These are phyloP conservation scores for Antedon mediterranea DNA, from an alignment of 53 echinoderm and acorn worm species.

Conservation along the genomic window DNA sequence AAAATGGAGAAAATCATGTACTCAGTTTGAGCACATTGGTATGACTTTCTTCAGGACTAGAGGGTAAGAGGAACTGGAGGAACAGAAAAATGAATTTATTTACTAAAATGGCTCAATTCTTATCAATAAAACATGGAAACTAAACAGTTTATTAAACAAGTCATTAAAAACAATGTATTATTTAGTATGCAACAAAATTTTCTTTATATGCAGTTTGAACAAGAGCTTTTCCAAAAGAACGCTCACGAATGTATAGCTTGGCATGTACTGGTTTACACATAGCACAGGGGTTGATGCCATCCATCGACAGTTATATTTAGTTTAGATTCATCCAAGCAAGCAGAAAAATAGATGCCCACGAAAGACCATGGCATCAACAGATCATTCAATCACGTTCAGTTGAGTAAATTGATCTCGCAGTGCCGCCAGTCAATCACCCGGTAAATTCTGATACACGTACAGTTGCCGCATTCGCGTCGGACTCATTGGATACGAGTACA, in stretches of 20 bases:
- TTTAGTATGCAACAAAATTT: too few species aligned
- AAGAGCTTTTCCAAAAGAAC: too few species aligned
- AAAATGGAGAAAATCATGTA: not conserved
- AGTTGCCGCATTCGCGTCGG: slow-evolving; percentile 57
- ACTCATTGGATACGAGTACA: slow-evolving; percentile 90
- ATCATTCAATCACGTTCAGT: slow-evolving; percentile 20
- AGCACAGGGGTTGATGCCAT: not conserved
- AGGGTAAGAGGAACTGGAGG: too few species aligned
- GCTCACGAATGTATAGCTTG: too few species aligned
- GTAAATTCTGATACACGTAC: slow-evolving; percentile 44
- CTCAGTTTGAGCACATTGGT: too few species aligned
- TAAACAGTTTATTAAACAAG: too few species aligned
- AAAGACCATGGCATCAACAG: not conserved
- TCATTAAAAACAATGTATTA: too few species aligned
- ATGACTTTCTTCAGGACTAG: too few species aligned
- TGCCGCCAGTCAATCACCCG: slow-evolving; percentile 49
- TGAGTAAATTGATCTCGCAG: slow-evolving; percentile 56
- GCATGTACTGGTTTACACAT: not conserved
- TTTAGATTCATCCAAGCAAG: not conserved
- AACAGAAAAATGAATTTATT: too few species aligned
- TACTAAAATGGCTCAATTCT: too few species aligned
- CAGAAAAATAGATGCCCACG: not conserved
- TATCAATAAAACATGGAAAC: too few species aligned
- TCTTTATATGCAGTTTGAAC: too few species aligned
- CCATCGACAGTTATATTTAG: not conserved